Evolutionary conservation across 2,797 vertebrate genomes (phyloP).

Genomic region (Coregonus sp.): DNA sequence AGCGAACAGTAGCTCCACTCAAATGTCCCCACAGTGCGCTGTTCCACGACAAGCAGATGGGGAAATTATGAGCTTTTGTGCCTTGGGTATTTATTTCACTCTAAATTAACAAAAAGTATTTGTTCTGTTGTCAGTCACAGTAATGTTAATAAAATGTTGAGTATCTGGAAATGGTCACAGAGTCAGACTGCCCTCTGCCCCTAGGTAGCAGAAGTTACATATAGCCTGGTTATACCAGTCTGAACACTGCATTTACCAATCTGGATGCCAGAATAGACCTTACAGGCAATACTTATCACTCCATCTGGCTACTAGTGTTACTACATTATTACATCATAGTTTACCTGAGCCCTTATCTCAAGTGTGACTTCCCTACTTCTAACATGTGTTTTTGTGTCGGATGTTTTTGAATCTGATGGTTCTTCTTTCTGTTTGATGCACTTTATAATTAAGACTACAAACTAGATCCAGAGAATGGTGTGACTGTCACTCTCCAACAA

Average conservation of each 20-base stretch:
- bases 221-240: not conserved
- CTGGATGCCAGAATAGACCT: not conserved
- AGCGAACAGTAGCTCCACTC: not conserved
- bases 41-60: not conserved
- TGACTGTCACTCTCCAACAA: slow-evolving; percentile 36
- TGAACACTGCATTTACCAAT: not conserved
- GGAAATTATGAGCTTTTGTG: slow-evolving; percentile 58
- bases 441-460: slow-evolving; percentile 67
- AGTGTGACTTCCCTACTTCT: slow-evolving; percentile 25
- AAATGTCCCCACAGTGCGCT: not conserved
- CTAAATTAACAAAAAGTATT: slow-evolving; percentile 29
- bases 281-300: slow-evolving; percentile 49
- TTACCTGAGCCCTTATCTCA: slow-evolving; percentile 29
- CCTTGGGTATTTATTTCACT: slow-evolving; percentile 68
- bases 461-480: slow-evolving; percentile 16
- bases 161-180: slow-evolving; percentile 4
- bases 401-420: slow-evolving; percentile 37
- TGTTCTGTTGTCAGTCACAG: slow-evolving; percentile 18
- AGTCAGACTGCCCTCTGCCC: slow-evolving; percentile 31
- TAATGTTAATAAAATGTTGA: slow-evolving; percentile 27
- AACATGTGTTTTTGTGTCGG: slow-evolving; percentile 22
- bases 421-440: slow-evolving; percentile 47
- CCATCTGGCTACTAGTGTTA: not conserved
- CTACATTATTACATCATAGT: slow-evolving; percentile 4
- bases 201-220: not conserved